Percentiles rank a stretch among this genome's conserved stretches.
These are phyloP conservation scores for Pseudeuparius sepicola DNA, from an alignment of 2,888 invertebrate genomes.

Conservation along the genomic window DNA sequence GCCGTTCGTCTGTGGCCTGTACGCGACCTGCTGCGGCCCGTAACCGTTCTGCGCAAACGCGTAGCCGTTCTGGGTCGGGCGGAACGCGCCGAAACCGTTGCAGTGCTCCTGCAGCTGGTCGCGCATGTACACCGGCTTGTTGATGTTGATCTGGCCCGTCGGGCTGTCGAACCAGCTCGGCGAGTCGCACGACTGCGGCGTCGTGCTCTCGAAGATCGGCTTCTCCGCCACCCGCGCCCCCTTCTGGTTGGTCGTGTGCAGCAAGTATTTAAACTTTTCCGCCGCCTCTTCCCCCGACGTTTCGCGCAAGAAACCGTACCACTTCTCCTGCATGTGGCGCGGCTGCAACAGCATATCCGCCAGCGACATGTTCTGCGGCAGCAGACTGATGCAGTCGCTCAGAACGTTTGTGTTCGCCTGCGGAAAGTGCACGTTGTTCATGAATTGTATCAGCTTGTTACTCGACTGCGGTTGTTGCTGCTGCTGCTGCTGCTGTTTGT, in stretches of 20 bases:
- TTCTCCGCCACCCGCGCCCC: slow-evolving; percentile 26
- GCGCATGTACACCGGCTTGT: slow-evolving; percentile 35
- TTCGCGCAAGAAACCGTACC: slow-evolving; percentile 47
- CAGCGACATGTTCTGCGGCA: slow-evolving; percentile 47
- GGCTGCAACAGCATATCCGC: slow-evolving; percentile 49
- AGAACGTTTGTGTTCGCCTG: slow-evolving; percentile 35
- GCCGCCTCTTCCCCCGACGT: slow-evolving; percentile 47
- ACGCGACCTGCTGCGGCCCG: slow-evolving; percentile 7
- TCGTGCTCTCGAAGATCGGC: slow-evolving; percentile 26
- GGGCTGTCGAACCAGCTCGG: slow-evolving; percentile 36
- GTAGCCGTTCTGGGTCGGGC: slow-evolving; percentile 14
- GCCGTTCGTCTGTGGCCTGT: slow-evolving; percentile 10
- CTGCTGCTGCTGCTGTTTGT: background rate
- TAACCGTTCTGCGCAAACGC: slow-evolving; percentile 5
- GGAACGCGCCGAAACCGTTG: slow-evolving; percentile 6
- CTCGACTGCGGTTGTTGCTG: slow-evolving; percentile 16
- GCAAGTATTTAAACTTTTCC: slow-evolving; percentile 42
- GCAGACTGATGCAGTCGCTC: slow-evolving; percentile 37
- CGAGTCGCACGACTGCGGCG: slow-evolving; percentile 28
- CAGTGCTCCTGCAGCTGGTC: slow-evolving; percentile 25
- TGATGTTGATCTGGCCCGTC: slow-evolving; percentile 34
- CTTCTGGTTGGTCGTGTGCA: slow-evolving; percentile 31
- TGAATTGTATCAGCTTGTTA: slow-evolving; percentile 45
- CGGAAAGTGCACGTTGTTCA: slow-evolving; percentile 49
- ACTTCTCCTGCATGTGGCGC: slow-evolving; percentile 33